Base-by-base conservation (phyloP, 2,888 invertebrate species). In the Amphipyra tragopoginis region DNA sequence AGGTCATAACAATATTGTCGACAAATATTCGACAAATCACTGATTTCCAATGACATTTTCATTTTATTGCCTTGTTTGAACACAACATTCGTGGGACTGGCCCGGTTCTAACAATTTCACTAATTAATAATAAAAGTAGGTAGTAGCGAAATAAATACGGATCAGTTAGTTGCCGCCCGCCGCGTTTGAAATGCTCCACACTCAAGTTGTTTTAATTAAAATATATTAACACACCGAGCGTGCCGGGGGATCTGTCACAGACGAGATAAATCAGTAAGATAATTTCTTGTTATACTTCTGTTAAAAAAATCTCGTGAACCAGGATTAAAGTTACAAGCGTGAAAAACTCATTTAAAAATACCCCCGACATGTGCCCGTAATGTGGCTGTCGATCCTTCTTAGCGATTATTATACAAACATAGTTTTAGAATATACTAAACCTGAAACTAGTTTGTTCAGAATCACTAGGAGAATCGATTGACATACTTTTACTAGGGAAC, bases 41-140 rank as follows among this genome's bases (percentile, higher is more conserved):
- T 39, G 5, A 42, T 7, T 38, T 38, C 10, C 15, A 40, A 21
- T 14, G 49, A 53, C n/a, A 14, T 9, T 15, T 34, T 42, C 4
- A 38, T 63, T 74, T 70, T 62, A 52, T 53, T 62, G 21, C 33
- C 54, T 29, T 13, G 39, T 69, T 70, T 42, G 13, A 55, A 44
- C 15, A 36, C 53, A 13, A 43, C 21, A 26, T 39, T 73, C 52
- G 59, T 65, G 61, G 33, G 61, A 66, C 43, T 58, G 69, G 68
- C 76, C 70, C 66, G 68, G 54, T 63, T 79, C 49, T 63, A 34
- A 61, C 50, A 71, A 75, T 80, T 72, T 76, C 70, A 60, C 74
- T 66, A 67, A 76, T 79, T 74, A 76, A 76, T 80, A 80, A 73
- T 64, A 58, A 72, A 79, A 68, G 43, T 56, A 26, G 26, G 47